Evolutionary conservation across 2,797 vertebrate species (phyloP).

Genomic region (Poeciliopsis gracilis): DNA sequence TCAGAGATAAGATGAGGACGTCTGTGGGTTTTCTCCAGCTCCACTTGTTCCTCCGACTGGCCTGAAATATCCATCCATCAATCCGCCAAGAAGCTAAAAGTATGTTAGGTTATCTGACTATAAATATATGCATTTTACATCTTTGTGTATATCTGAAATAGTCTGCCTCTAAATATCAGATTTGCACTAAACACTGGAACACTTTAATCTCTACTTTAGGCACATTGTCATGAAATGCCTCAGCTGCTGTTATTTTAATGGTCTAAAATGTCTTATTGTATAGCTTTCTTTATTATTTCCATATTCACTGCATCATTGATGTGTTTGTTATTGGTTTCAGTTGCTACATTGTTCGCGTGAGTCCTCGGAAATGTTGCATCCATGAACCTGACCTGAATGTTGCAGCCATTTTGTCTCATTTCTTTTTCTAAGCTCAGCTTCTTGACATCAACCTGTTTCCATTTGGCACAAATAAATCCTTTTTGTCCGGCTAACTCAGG

Average conservation of each 20-base stretch:
- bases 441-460: neutral
- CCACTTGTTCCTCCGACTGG: neutral
- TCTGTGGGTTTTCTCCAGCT: neutral
- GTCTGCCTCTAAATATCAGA: neutral
- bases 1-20: neutral
- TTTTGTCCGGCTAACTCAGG: neutral
- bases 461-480: neutral
- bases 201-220: neutral
- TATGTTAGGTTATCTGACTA: neutral
- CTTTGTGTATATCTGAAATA: neutral
- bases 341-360: neutral
- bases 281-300: neutral
- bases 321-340: neutral
- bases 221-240: neutral
- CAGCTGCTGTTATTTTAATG: neutral
- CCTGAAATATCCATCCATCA: neutral
- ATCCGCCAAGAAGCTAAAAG: neutral
- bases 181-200: neutral
- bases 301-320: neutral
- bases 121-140: neutral
- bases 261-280: neutral
- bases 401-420: neutral
- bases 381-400: neutral
- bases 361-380: neutral
- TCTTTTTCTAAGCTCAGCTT: neutral